Conservation (phyloP, 2,888 invertebrate genomes). For the Leucophenga montana region DNA sequence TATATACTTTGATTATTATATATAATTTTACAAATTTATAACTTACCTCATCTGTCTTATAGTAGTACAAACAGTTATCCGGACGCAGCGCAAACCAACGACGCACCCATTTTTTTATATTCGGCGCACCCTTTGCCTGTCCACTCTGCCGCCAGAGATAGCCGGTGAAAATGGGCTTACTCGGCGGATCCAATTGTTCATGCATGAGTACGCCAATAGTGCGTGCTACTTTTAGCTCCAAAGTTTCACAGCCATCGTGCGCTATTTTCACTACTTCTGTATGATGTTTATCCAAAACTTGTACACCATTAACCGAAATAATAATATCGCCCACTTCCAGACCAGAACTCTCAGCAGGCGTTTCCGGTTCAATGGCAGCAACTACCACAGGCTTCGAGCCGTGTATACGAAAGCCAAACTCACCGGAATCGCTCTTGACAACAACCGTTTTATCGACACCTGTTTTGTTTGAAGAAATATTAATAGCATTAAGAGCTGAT, state of each 20-base stretch:
- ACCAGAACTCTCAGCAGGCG: conserved; percentile 93
- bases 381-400: conserved; percentile 97
- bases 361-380: conserved; percentile 94
- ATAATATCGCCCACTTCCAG: conserved; percentile 95
- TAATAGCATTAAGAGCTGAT: conserved; percentile 41
- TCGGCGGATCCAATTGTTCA: conserved; percentile 77
- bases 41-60: conserved; percentile 91
- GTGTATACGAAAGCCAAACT: conserved; percentile 96
- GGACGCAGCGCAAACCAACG: conserved; percentile 93
- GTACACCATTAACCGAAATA: conserved; percentile 90
- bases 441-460: conserved; percentile 91
- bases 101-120: conserved; percentile 83
- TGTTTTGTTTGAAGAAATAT: conserved; percentile 67
- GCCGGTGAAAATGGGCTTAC: conserved; percentile 80
- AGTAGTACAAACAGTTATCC: conserved; percentile 95
- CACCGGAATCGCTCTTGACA: conserved; percentile 87
- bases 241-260: conserved; percentile 88
- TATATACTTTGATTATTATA: not conserved
- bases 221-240: conserved; percentile 90
- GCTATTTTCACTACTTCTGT: conserved; percentile 94
- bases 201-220: conserved; percentile 87
- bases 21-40: not conserved
- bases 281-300: conserved; percentile 93
- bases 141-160: conserved; percentile 84
- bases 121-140: conserved; percentile 75